Base-by-base conservation (phyloP, 1,140 invertebrate species). In the Rhizoglyphus robini region DNA sequence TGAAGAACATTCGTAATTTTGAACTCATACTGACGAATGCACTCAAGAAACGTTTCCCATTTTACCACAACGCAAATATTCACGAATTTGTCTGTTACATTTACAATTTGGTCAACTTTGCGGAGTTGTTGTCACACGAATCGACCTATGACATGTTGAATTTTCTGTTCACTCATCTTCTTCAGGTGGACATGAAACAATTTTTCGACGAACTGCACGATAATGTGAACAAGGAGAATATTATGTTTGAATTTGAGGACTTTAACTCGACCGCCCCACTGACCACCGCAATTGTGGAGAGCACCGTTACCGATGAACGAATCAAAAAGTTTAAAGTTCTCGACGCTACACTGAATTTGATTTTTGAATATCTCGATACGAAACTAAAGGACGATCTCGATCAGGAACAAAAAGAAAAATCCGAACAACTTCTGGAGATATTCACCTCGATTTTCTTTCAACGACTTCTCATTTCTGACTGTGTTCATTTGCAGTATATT, bases 321-420 rank as follows among this genome's bases (percentile, higher is more conserved):
- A n/a, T 60, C n/a, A 60, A 60, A 60, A 60, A 60, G 27, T 60
- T 60, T 11, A 60, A 60, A 60, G 27, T 60, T 46, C 58, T 60
- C 23, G 30, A 60, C 29, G n/a, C 32, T 3, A 46, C 27, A 3
- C 25, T 34, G 4, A 18, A 27, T 3, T 4, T 60, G 27, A 27
- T 60, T 11, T 60, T 60, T 60, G 30, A 60, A 20, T 29, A 60
- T 3, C 31, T 60, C 27, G 58, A 60, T 46, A 11, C 15, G 13
- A 13, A 32, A n/a, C 1, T 60, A 46, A 46, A 46, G 23, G 18
- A 8, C 23, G 15, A 46, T n/a, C 2, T n/a, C 1, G n/a, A 51
- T 20, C n/a, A 51, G 13, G 15, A 51, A 25, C n/a, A 51, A 51
- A 13, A 51, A 23, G 11, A n/a, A 27, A 2, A 51, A 23, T 1